phyloP scores from a whole-genome alignment of 2,888 invertebrate species.

The Rhopalosiphum nymphaeae region DNA sequence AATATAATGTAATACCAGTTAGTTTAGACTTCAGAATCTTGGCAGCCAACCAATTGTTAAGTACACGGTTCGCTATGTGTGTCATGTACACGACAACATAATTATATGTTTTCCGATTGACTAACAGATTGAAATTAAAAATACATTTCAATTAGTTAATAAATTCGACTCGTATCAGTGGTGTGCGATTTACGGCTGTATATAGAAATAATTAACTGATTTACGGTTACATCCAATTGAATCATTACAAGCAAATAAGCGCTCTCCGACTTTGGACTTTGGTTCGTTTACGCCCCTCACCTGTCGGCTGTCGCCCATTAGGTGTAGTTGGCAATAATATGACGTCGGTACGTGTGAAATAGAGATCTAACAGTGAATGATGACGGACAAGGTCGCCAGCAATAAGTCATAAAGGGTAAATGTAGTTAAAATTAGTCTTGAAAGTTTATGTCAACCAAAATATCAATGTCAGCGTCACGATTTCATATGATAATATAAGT shows the following conservation, averaged over 20 bases:
- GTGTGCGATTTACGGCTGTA: neutral
- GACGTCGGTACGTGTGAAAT: conserved; percentile 15
- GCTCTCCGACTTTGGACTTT: neutral
- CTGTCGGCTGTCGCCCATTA: neutral
- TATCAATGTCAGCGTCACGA: neutral
- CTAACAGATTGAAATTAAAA: conserved; percentile 31
- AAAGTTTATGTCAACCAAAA: conserved; percentile 19
- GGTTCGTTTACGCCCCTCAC: neutral
- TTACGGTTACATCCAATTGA: neutral
- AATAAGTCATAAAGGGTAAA: neutral
- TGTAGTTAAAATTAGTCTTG: neutral
- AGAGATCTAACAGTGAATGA: neutral
- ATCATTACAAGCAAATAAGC: neutral
- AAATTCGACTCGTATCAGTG: conserved; percentile 17
- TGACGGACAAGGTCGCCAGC: neutral
- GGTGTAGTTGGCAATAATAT: neutral
- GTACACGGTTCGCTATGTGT: neutral
- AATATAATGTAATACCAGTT: neutral
- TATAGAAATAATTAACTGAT: neutral
- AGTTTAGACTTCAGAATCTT: conserved; percentile 27
- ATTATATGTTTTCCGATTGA: conserved; percentile 47
- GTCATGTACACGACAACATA: conserved; percentile 38
- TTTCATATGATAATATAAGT: neutral
- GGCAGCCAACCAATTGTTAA: conserved; percentile 36
- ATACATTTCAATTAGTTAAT: neutral